phyloP scores from a whole-genome alignment of 2,113 vertebrate species.

The Silurus asotus region DNA sequence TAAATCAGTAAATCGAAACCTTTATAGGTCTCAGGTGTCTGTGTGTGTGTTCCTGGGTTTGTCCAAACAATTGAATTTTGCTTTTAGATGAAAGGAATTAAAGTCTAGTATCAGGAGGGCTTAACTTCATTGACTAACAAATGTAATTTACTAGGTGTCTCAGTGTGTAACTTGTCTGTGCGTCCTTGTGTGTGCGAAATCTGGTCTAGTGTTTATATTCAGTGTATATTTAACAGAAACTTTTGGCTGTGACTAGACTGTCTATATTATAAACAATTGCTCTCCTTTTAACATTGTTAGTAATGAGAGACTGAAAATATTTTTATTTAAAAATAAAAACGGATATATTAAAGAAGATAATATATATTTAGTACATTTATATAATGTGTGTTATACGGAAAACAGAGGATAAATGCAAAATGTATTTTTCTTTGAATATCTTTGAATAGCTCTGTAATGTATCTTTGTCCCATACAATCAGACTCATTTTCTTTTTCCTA shows the following conservation, averaged over 20 bases:
- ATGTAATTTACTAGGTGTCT: not conserved
- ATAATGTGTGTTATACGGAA: not conserved
- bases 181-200: not conserved
- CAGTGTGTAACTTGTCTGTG: not conserved
- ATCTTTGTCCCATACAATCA: not conserved
- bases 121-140: not conserved
- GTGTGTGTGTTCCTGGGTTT: not conserved
- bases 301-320: not conserved
- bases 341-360: not conserved
- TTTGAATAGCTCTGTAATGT: not conserved
- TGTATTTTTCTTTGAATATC: slow-evolving; percentile 1
- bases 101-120: not conserved
- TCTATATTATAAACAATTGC: slow-evolving; percentile 27
- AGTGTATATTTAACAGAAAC: slow-evolving; percentile 27
- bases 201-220: slow-evolving; percentile 27
- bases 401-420: slow-evolving; percentile 5
- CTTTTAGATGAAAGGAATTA: not conserved
- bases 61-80: not conserved
- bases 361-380: not conserved
- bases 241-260: slow-evolving; percentile 22
- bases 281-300: not conserved
- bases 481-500: not conserved
- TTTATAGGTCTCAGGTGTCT: not conserved
- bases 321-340: not conserved
- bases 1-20: no score